Evolutionary conservation across 2,888 invertebrate genomes (phyloP).

Genomic region (Pachliopta kotzebuea): DNA sequence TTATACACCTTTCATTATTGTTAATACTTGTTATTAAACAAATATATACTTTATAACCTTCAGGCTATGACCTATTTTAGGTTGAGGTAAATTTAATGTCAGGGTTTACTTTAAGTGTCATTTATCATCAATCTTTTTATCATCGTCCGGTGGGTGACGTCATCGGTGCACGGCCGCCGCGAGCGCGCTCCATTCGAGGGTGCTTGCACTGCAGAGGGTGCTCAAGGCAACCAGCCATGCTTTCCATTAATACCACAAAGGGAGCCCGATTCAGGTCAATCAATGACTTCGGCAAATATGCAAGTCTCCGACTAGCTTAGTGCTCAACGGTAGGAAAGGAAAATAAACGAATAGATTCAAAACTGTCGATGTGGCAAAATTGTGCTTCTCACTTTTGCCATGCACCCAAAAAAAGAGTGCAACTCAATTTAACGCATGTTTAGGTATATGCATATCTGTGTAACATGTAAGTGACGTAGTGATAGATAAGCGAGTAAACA

Average conservation of each 20-base stretch:
- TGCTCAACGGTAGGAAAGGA: conserved; percentile 3
- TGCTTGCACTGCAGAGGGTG: conserved; percentile 36
- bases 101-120: not conserved
- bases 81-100: not conserved
- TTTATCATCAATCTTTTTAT: conserved; percentile 6
- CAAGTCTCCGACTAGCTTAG: conserved; percentile 11
- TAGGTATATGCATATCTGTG: too few relatives aligned
- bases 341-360: conserved; percentile 16
- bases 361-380: not conserved
- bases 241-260: conserved; percentile 35
- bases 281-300: conserved; percentile 36
- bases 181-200: conserved; percentile 35
- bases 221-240: conserved; percentile 31
- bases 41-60: not conserved
- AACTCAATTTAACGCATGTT: too few relatives aligned
- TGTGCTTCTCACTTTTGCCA: too few relatives aligned
- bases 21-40: not conserved
- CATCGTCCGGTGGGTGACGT: conserved; percentile 35
- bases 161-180: conserved; percentile 33
- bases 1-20: too few relatives aligned
- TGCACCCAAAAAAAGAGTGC: too few relatives aligned
- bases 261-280: conserved; percentile 53
- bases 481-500: too few relatives aligned
- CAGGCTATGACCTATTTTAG: not conserved
- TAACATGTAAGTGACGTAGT: too few relatives aligned